Conservation (phyloP, 2,113 vertebrate genomes). For the Burhinus bistriatus region DNA sequence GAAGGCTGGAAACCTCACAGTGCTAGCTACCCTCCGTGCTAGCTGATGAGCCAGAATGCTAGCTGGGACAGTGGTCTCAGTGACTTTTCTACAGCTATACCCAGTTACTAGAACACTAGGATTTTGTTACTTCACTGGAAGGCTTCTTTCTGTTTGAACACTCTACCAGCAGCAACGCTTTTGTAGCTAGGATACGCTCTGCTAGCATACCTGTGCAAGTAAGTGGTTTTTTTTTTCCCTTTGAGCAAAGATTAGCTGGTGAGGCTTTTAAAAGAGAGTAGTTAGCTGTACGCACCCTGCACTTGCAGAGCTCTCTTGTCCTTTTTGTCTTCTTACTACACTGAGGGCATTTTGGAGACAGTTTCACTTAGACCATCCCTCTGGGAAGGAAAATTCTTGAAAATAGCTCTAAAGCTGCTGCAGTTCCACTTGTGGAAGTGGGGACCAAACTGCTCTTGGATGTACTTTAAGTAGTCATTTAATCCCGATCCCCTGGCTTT, state of each 20-base stretch:
- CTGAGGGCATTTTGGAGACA: background rate
- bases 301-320: background rate
- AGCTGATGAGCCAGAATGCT: background rate
- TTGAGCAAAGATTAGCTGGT: background rate
- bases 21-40: background rate
- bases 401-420: conserved; percentile 33
- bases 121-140: background rate
- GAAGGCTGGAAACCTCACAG: background rate
- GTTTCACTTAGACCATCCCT: background rate
- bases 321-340: background rate
- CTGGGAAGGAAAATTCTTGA: background rate
- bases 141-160: background rate
- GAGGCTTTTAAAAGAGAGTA: background rate
- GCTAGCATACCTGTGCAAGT: background rate
- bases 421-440: conserved; percentile 6
- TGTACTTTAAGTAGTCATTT: conserved; percentile 14
- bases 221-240: background rate
- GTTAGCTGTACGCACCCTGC: background rate
- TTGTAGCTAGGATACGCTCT: background rate
- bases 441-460: conserved; percentile 22
- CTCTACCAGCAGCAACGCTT: background rate
- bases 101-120: background rate
- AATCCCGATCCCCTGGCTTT: background rate
- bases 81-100: background rate
- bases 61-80: background rate